A percentile compares a stretch with the other conserved stretches of the same genome.
Conservation (phyloP, 2,797 vertebrate genomes). For the Pristis pectinata region DNA sequence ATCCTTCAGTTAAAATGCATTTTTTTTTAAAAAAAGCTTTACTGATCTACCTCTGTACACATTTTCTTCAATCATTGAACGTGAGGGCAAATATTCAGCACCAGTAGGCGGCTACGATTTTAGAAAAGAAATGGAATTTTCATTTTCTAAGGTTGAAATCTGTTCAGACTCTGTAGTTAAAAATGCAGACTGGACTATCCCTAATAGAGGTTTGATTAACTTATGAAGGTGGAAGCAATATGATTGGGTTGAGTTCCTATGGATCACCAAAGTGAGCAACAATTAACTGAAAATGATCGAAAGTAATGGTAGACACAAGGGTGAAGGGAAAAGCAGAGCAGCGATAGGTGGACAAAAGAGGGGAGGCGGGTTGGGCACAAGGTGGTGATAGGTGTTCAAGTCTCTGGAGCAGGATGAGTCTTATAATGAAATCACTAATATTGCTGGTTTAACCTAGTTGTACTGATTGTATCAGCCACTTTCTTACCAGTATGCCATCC, state of each 20-base stretch:
- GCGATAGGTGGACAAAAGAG: no score
- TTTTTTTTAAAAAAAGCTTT: constrained; percentile 16
- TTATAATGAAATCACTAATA: no score
- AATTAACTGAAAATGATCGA: not conserved
- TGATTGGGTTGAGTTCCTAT: not conserved
- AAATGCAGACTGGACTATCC: not conserved
- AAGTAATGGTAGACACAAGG: not conserved
- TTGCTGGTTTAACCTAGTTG: no score
- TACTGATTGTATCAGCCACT: no score
- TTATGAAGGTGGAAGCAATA: not conserved
- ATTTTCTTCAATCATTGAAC: not conserved
- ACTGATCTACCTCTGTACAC: not conserved
- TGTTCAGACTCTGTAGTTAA: not conserved
- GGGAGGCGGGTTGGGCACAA: no score
- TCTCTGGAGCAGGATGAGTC: no score
- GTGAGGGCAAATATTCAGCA: not conserved
- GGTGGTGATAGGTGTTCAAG: no score
- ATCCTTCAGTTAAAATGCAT: not conserved
- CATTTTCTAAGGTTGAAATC: not conserved
- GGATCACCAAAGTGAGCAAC: not conserved
- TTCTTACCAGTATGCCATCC: no score
- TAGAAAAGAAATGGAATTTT: not conserved
- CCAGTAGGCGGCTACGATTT: not conserved
- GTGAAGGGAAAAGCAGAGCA: no score
- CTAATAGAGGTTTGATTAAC: not conserved